Base-by-base conservation (phyloP, 2,888 invertebrate species). In the Pammene aurita region DNA sequence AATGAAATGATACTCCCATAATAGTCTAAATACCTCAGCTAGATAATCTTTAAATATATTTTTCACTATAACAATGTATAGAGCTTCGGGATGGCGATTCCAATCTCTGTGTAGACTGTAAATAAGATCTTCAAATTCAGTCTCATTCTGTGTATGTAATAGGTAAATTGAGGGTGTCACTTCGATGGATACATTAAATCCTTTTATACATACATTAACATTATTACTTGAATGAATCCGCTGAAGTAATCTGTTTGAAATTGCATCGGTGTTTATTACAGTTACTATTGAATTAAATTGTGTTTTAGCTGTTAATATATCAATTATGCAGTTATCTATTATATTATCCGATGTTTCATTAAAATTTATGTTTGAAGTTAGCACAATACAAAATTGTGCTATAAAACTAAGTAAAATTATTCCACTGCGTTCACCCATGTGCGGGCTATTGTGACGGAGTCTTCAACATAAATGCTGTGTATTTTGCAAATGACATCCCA, bases 1-100 rank as follows among this genome's bases (percentile, higher is more conserved):
- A 38, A 66, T 66, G 1, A 71, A 44, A 60, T 71, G 71, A 26
- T 57, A 54, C 34, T 71, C 16, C 56, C 70, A 64, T 10, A 72
- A 42, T 41, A 56, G 61, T 18, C 26, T 54, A 52, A 70, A 72
- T 44, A 72, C n/a, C 11, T 35, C 11, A 35, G 41, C 14, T 2
- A 56, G 34, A 16, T 52, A 62, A 18, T 41, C 26, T 41, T 35
- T 13, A 1, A 6, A 6, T 4, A n/a, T 44, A 18, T 57, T 10
- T 11, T 38, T 7, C 14, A 69, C 13, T 60, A 52, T 48, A 14
- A 73, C 57, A 18, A 72, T 67, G 38, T 44, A 67, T 50, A 68
- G 38, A 55, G 64, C 58, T 48, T 52, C 63, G 14, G 70, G 66
- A 55, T 54, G 61, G 46, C 70, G 62, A 26, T 61, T 60, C 58